phyloP scores from a whole-genome alignment of 1,140 invertebrate genomes.

The Paramacrobiotus metropolitanus region DNA sequence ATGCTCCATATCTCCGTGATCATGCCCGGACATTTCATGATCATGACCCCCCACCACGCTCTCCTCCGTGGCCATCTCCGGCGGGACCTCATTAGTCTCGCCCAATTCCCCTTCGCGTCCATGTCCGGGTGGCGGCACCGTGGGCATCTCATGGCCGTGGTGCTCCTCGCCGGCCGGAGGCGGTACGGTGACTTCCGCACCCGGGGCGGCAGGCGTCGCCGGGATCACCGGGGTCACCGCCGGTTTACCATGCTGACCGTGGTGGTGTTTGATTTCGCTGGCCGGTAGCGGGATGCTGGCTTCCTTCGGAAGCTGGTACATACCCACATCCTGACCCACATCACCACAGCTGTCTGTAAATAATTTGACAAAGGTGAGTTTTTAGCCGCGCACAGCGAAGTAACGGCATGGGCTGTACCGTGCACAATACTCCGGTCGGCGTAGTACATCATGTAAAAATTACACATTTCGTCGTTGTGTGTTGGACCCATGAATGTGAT shows the following conservation, averaged over 20 bases:
- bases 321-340: not conserved
- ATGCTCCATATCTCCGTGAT: no score
- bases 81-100: not conserved
- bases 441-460: conserved; percentile 24
- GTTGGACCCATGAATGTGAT: conserved; percentile 16
- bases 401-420: no score
- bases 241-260: not conserved
- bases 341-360: not conserved
- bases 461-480: conserved; percentile 23
- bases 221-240: not conserved
- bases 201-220: not conserved
- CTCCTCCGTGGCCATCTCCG: not conserved
- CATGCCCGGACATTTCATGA: no score
- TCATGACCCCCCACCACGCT: no score
- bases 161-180: not conserved
- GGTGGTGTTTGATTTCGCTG: not conserved
- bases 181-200: not conserved
- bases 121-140: no score
- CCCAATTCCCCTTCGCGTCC: no score
- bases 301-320: not conserved
- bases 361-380: no score
- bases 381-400: no score
- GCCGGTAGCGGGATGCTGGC: not conserved
- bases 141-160: not conserved
- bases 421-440: conserved; percentile 12